These are phyloP conservation scores for Semnornis frantzii DNA, from an alignment of 2,113 vertebrate species.

Conservation along the genomic window DNA sequence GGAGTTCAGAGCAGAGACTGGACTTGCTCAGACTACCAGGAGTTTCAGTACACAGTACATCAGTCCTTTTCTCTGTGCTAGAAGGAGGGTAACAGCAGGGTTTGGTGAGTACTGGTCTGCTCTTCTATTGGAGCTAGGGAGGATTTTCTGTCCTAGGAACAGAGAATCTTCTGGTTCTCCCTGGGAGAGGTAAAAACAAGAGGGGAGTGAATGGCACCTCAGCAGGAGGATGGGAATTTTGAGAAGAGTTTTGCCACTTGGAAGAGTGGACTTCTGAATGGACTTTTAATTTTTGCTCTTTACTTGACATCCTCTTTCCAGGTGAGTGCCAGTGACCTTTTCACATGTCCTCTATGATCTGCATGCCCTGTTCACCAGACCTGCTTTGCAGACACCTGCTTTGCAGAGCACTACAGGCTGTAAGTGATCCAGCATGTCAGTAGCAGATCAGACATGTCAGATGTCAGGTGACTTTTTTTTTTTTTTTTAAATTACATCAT, in stretches of 20 bases:
- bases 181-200: background rate
- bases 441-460: background rate
- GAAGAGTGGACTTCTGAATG: background rate
- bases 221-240: background rate
- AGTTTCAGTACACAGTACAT: rapidly evolving
- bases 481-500: background rate
- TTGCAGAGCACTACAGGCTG: background rate
- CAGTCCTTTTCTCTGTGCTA: background rate
- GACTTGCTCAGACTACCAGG: rapidly evolving
- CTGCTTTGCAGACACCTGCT: rapidly evolving
- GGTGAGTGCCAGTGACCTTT: slow-evolving; percentile 29
- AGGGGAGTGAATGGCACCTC: rapidly evolving
- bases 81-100: too few species aligned
- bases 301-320: background rate
- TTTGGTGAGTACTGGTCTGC: background rate
- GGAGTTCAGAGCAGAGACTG: background rate
- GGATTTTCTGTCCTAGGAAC: background rate
- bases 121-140: background rate
- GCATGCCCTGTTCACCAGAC: background rate
- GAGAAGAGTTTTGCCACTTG: rapidly evolving
- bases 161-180: background rate
- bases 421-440: rapidly evolving
- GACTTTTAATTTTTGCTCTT: background rate
- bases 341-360: background rate
- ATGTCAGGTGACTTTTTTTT: background rate